Percentiles rank a stretch among this genome's conserved stretches.
These are phyloP conservation scores for Muscidifurax raptorellus DNA, from an alignment of 1,140 invertebrate genomes.

Conservation along the genomic window DNA sequence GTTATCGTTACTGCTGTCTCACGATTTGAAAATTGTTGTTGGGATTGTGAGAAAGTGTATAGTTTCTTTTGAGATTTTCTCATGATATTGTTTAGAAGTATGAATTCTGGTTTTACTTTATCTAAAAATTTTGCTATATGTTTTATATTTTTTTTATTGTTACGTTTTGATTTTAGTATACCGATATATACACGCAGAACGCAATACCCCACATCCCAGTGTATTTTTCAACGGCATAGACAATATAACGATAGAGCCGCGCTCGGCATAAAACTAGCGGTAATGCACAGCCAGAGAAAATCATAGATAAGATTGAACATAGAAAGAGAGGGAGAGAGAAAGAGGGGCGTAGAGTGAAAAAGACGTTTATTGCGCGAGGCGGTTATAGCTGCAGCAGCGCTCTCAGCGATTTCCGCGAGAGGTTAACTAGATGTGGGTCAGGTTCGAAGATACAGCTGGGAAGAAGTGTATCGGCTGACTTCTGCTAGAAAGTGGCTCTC, in stretches of 20 bases:
- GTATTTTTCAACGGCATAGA: too few relatives aligned
- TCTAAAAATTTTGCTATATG: too few relatives aligned
- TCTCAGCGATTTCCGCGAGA: slow-evolving; percentile 19
- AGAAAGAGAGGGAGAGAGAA: background rate
- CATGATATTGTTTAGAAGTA: too few relatives aligned
- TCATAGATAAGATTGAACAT: background rate
- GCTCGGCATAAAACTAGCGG: background rate
- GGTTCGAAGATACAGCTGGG: slow-evolving; percentile 24
- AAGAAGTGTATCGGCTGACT: slow-evolving; percentile 4
- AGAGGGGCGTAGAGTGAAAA: background rate
- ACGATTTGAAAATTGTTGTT: too few relatives aligned
- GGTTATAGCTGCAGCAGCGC: background rate
- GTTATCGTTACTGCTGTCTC: too few relatives aligned
- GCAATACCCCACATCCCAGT: background rate
- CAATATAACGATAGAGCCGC: too few relatives aligned
- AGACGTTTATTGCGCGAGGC: background rate
- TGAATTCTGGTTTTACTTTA: too few relatives aligned
- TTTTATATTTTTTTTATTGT: too few relatives aligned
- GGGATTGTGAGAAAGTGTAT: too few relatives aligned
- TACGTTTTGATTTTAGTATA: too few relatives aligned
- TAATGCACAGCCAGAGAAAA: background rate
- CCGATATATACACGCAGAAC: background rate
- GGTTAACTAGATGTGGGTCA: slow-evolving; percentile 44
- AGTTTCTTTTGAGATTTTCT: too few relatives aligned
- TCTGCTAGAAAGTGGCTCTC: background rate